Conservation (phyloP, 2,888 invertebrate genomes). For the Margaritifera margaritifera region DNA sequence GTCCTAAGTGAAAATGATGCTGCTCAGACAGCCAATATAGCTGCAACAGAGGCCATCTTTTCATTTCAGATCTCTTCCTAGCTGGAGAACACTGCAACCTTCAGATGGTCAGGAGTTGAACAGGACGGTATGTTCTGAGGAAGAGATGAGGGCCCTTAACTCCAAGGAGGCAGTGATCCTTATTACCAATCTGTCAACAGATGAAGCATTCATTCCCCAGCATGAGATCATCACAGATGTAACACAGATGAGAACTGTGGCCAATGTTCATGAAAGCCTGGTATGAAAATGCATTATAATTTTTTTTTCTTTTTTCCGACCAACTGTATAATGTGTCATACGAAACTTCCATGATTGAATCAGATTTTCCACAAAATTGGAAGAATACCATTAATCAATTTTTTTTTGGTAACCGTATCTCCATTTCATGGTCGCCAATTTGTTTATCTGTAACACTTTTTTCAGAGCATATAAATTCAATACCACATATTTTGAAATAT, state of each 20-base stretch:
- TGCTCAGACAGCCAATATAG: no score
- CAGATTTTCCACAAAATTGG: no score
- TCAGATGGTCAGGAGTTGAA: constrained; percentile 62
- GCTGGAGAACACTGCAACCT: constrained; percentile 75
- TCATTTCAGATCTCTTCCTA: constrained; percentile 77
- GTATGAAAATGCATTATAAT: constrained; percentile 73
- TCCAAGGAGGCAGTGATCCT: constrained; percentile 93
- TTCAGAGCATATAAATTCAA: no score
- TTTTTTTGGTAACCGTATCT: neutral
- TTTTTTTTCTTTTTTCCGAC: neutral
- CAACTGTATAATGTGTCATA: neutral
- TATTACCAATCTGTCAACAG: constrained; percentile 85
- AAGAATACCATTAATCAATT: no score
- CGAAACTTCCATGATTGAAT: no score
- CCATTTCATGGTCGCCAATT: neutral
- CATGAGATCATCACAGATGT: constrained; percentile 91
- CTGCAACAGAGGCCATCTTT: neutral
- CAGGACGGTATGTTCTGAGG: constrained; percentile 79
- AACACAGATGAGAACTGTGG: constrained; percentile 86
- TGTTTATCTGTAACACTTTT: neutral
- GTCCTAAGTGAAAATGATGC: no score
- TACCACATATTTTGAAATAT: no score
- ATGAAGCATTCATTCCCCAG: constrained; percentile 87
- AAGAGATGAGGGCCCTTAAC: constrained; percentile 85
- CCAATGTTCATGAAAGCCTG: constrained; percentile 93